These are phyloP conservation scores for Marronus borbonicus DNA, from an alignment of 2,888 invertebrate genomes.

Conservation along the genomic window DNA sequence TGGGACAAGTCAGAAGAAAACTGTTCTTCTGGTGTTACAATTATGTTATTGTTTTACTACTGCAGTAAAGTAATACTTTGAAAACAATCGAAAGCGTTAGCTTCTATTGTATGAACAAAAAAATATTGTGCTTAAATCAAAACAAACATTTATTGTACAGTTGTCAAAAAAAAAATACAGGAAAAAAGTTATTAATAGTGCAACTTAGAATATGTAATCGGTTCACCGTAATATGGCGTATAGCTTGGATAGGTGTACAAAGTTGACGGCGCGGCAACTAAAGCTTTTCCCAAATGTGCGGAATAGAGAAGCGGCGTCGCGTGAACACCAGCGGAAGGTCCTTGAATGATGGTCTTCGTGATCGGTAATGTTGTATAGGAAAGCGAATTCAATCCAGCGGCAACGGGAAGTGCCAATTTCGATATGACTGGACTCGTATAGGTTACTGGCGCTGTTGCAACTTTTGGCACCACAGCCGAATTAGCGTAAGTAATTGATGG, in stretches of 20 bases:
- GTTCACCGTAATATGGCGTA: conserved; percentile 22
- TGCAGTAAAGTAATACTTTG: too few species aligned
- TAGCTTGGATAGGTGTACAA: conserved; percentile 24
- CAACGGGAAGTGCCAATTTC: conserved; percentile 61
- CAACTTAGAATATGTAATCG: conserved; percentile 42
- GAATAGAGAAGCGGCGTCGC: conserved; percentile 28
- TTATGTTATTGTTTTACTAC: too few species aligned
- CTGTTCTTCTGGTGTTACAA: too few species aligned
- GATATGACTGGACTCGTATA: conserved; percentile 25
- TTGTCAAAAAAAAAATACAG: neutral
- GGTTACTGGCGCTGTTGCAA: conserved; percentile 54
- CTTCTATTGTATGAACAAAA: neutral
- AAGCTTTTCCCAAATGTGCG: conserved; percentile 27
- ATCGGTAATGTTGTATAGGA: conserved; percentile 26
- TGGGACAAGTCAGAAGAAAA: too few species aligned
- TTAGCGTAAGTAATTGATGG: conserved; percentile 27
- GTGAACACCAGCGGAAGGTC: conserved; percentile 27
- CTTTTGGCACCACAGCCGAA: conserved; percentile 36
- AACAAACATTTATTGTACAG: conserved; percentile 44
- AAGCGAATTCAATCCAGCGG: conserved; percentile 17
- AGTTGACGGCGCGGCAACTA: conserved; percentile 14
- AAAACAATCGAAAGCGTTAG: too few species aligned
- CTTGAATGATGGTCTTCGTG: conserved; percentile 40
- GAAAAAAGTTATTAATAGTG: conserved; percentile 42
- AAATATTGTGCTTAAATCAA: conserved; percentile 8